Evolutionary conservation across 1,140 invertebrate genomes (phyloP).

Genomic region (Cherax quadricarinatus): DNA sequence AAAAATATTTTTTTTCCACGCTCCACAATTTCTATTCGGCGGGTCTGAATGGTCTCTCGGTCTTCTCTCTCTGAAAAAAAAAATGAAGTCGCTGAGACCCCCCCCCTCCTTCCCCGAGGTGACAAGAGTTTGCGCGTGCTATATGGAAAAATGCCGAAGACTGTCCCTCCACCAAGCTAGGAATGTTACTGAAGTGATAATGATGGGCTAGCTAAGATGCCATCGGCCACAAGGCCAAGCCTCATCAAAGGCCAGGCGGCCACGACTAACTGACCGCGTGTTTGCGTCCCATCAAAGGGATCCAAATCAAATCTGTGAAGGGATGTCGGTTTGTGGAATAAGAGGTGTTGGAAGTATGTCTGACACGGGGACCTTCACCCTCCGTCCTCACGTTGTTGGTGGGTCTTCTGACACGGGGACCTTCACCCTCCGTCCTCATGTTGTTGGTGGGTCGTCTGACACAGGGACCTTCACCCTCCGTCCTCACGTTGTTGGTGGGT

Average conservation of each 20-base stretch:
- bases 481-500: too few species aligned
- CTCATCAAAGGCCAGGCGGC: background rate
- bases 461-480: too few species aligned
- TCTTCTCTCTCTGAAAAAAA: background rate
- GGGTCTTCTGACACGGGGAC: too few species aligned
- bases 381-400: too few species aligned
- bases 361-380: too few species aligned
- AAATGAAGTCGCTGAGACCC: background rate
- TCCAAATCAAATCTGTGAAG: slow-evolving; percentile 16
- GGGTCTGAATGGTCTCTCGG: background rate
- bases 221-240: background rate
- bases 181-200: background rate
- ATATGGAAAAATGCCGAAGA: background rate
- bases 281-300: slow-evolving; percentile 29
- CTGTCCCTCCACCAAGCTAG: background rate
- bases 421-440: too few species aligned
- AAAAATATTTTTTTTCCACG: slow-evolving; percentile 12
- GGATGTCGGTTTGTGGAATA: slow-evolving; percentile 17
- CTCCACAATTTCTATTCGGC: slow-evolving; percentile 6
- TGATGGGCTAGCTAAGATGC: background rate
- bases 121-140: background rate
- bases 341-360: background rate
- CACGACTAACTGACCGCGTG: slow-evolving; percentile 31
- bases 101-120: background rate
- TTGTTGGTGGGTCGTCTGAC: too few species aligned